Percentiles rank a stretch among this genome's conserved stretches.
Conservation (phyloP, 2,888 invertebrate genomes). For the Drosophila aldrichi region DNA sequence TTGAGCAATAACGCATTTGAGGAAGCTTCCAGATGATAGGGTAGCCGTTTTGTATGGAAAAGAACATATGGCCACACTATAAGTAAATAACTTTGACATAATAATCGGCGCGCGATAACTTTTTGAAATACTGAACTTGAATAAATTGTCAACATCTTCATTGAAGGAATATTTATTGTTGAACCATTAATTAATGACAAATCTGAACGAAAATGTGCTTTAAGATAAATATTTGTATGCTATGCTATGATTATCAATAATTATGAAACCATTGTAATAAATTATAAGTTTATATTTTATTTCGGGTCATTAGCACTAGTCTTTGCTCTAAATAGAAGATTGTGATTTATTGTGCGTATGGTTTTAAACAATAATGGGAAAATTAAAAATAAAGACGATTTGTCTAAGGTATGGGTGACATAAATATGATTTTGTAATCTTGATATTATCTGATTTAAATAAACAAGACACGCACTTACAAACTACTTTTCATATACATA, state of each 20-base stretch:
- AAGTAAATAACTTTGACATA: background rate
- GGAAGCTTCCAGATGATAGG: slow-evolving; percentile 49
- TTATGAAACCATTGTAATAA: slow-evolving; percentile 32
- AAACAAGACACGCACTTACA: slow-evolving; percentile 41
- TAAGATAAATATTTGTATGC: background rate
- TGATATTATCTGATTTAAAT: slow-evolving; percentile 33
- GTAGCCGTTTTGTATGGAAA: slow-evolving; percentile 12
- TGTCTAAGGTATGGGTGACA: slow-evolving; percentile 45
- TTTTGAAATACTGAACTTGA: slow-evolving; percentile 6
- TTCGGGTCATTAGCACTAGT: slow-evolving; percentile 18
- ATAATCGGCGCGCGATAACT: slow-evolving; percentile 12
- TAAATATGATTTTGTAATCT: slow-evolving; percentile 30
- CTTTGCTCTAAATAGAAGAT: slow-evolving; percentile 20
- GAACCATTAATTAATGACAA: background rate
- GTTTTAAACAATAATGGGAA: slow-evolving; percentile 56
- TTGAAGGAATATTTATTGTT: background rate
- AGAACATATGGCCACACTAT: slow-evolving; percentile 13
- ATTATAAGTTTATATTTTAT: slow-evolving; percentile 44
- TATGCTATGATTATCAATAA: slow-evolving; percentile 13
- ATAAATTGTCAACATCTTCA: background rate
- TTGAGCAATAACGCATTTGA: slow-evolving; percentile 15
- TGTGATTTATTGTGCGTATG: slow-evolving; percentile 40
- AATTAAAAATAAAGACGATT: slow-evolving; percentile 46
- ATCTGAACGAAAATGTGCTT: background rate
- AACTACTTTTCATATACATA: slow-evolving; percentile 23